Percentiles rank a stretch among this genome's conserved stretches.
These are phyloP conservation scores for Anaspis maculata DNA, from an alignment of 2,888 invertebrate genomes.

Conservation along the genomic window DNA sequence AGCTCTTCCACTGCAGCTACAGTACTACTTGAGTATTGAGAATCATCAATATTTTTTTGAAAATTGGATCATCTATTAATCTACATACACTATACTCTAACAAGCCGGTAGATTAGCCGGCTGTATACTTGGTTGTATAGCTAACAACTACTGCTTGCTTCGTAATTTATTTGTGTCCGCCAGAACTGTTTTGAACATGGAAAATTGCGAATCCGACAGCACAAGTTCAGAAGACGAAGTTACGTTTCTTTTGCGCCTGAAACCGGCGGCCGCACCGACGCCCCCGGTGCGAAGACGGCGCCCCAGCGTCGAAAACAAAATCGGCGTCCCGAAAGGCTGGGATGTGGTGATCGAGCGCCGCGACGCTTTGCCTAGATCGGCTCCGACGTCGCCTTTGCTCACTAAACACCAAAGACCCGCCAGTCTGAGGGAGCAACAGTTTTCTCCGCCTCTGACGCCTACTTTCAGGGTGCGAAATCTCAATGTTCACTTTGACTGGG, in stretches of 20 bases:
- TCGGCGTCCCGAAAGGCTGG: conserved; percentile 30
- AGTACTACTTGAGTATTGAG: too few species aligned
- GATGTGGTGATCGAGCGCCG: conserved; percentile 35
- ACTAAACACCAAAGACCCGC: conserved; percentile 7
- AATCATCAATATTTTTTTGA: too few species aligned
- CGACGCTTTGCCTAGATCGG: conserved; percentile 11
- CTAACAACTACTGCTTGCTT: too few species aligned
- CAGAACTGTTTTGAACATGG: conserved; percentile 4
- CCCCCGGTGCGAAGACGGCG: conserved; percentile 32
- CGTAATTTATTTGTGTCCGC: conserved; percentile 3
- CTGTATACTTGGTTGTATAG: too few species aligned
- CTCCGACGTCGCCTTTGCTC: conserved; percentile 7
- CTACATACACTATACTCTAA: too few species aligned
- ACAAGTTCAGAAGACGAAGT: too few species aligned
- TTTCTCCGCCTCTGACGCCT: neutral
- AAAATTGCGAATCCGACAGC: too few species aligned
- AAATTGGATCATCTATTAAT: too few species aligned
- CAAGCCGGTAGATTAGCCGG: too few species aligned
- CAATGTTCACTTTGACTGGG: too few species aligned
- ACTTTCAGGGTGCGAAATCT: too few species aligned
- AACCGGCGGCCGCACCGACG: conserved; percentile 36
- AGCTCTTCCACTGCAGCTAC: too few species aligned
- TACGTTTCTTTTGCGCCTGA: conserved; percentile 38
- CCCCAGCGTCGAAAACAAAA: conserved; percentile 19
- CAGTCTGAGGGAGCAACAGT: neutral